phyloP scores from a whole-genome alignment of 1,140 invertebrate genomes.

The Leptinotarsa texana region DNA sequence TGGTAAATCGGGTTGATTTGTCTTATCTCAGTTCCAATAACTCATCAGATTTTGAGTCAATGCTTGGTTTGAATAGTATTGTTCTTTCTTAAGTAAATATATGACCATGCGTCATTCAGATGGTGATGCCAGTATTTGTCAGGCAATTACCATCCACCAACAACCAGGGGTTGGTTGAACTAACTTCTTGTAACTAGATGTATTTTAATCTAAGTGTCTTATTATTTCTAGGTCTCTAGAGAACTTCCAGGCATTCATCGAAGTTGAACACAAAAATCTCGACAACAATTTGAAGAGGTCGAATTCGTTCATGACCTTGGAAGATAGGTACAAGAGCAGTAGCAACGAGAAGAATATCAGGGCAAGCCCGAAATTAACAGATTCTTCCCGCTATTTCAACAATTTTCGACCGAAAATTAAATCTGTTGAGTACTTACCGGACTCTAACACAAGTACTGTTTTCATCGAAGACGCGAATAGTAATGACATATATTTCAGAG shows the following conservation, averaged over 20 bases:
- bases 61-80: too few species aligned
- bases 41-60: too few species aligned
- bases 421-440: conserved; percentile 44
- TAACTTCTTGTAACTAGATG: too few species aligned
- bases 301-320: conserved; percentile 48
- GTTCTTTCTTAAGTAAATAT: too few species aligned
- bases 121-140: too few species aligned
- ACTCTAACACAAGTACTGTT: conserved; percentile 30
- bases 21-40: too few species aligned
- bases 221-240: conserved; percentile 43
- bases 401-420: conserved; percentile 40
- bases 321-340: conserved; percentile 36
- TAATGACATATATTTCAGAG: conserved; percentile 30
- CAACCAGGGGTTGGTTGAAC: too few species aligned
- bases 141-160: too few species aligned
- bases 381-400: conserved; percentile 32
- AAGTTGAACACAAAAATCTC: conserved; percentile 37
- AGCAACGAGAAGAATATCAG: conserved; percentile 36
- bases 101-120: too few species aligned
- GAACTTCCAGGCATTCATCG: conserved; percentile 48
- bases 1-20: too few species aligned
- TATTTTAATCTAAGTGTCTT: neutral
- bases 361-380: conserved; percentile 38
- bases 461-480: conserved; percentile 41
- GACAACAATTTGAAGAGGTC: conserved; percentile 44